Evolutionary conservation across 1,140 invertebrate genomes (phyloP).

Genomic region (Drosophila repletoides): DNA sequence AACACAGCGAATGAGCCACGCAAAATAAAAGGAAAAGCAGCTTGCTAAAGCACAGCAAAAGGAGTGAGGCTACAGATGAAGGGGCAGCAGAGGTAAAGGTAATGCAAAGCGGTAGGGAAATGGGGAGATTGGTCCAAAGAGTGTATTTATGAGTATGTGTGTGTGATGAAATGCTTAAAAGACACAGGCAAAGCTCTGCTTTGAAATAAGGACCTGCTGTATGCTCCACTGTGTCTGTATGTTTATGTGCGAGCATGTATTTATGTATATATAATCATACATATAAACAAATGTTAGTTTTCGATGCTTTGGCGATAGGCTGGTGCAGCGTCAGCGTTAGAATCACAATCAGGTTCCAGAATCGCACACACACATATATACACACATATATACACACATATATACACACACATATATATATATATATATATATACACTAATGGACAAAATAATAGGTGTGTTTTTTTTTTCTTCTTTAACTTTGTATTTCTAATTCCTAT

Average conservation of each 20-base stretch:
- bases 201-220: conserved; percentile 28
- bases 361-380: conserved; percentile 4
- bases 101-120: neutral
- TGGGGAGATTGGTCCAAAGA: neutral
- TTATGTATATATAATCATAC: neutral
- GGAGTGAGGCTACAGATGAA: neutral
- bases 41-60: conserved; percentile 17
- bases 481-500: no score
- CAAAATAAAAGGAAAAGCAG: conserved; percentile 54
- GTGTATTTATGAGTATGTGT: conserved; percentile 8
- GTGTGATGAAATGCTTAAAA: conserved; percentile 34
- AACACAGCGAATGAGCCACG: conserved; percentile 46
- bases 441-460: no score
- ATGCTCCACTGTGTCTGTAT: neutral
- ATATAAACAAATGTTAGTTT: conserved; percentile 23
- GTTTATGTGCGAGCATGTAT: conserved; percentile 9
- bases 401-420: neutral
- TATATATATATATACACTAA: no score
- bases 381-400: neutral
- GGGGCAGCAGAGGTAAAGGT: neutral
- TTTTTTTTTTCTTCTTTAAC: no score
- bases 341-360: conserved; percentile 27
- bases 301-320: neutral
- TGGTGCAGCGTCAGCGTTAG: conserved; percentile 17
- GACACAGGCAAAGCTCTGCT: conserved; percentile 22